Base-by-base conservation (phyloP, 2,797 vertebrate species). In the Anguilla pacifica region DNA sequence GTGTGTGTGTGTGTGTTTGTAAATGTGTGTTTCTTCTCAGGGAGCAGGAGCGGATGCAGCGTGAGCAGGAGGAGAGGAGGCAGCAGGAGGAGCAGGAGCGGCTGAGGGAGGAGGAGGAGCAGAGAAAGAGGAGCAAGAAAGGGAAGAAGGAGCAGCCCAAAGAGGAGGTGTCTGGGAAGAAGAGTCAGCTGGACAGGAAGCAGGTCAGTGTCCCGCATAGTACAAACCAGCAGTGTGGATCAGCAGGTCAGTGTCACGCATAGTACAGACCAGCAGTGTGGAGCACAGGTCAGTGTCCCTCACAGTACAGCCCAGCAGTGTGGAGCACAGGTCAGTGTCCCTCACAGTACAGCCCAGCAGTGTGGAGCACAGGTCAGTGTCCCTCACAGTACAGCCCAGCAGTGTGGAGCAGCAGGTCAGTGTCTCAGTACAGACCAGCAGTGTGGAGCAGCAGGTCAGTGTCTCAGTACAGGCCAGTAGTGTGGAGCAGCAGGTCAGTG, bases 91-190 rank as follows among this genome's bases (percentile, higher is more conserved):
- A 97, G 85, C 86, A 95, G 9, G 93, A 96, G 88, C 94, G 87
- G 70, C 89, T 94, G 79, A 94, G 89, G 85, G 93, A 96, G 89
- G 96, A 97, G 25, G 96, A 97, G 25, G 96, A 67, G 64, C n/a
- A 93, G 87, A 97, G 90, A 89, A 96, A 93, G 91, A 96, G 92
- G 86, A 86, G 6, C 59, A 97, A 93, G 88, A 96, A 91, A 70
- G 91, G 85, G n/a, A 97, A 95, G 51, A 96, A 93, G 49, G 92
- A 95, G 22, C 49, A 0, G 19, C 0, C 0, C 9, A 96, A 95
- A 92, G 96, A 97, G 0, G 93, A 94, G 0, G 0, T 7, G 0
- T 5, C 9, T 0, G 87, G 31, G 43, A 97, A 94, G 93, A 97
- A 94, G 93, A 90, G 88, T 2, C 92, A 93, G 35, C 4, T 85